Evolutionary conservation across 2,797 vertebrate species (phyloP), one percentile per base, ranked within the genome.

Genomic region (Enteromius paludinosus): DNA sequence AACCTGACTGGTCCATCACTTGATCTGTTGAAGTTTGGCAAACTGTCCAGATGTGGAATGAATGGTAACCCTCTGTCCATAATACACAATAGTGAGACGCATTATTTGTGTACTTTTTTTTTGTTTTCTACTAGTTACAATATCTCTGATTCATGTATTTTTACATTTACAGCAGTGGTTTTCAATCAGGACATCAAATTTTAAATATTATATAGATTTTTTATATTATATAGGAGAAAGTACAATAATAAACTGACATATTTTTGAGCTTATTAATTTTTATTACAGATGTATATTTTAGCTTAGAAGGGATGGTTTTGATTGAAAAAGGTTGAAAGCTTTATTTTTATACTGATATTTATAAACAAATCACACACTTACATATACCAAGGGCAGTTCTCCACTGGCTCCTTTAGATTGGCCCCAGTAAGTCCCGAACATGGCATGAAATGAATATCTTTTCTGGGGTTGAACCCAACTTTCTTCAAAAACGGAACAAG

Each of bases 391-490:
- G 96, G 91, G 92, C 98, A 99, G 90, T 95, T 93, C 35, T 97
- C 97, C 3, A 95, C 96, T 56, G 96, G 95, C 84, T 99, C 98
- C 90, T 99, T 98, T 87, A 99, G 95, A 92, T 99, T 99, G 89
- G 97, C 96, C 83, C 97, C 98, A 1, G 97, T 99, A 87, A 99
- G 93, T 86, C 98, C 98, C 1, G 98, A 99, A 90, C 98, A 99
- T 70, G 98, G 98, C 98, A 99, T 99, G 93, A 99, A 99, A 89
- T 99, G 96, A 90, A 99, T 95, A 90, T 99, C 97, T 92, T 99
- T 99, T 92, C 98, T 98, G 65, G 98, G 98, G 89, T 99, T 99
- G 90, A 99, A 99, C 84, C 98, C 98, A 85, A 99, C 97, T 93
- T 99, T 99, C 94, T 98, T 99, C 94, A 99, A 92, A 94, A 99